Percentiles rank a stretch among this genome's conserved stretches.
These are phyloP conservation scores for Okapia johnstoni DNA, from an alignment of 2,113 vertebrate species.

Conservation along the genomic window DNA sequence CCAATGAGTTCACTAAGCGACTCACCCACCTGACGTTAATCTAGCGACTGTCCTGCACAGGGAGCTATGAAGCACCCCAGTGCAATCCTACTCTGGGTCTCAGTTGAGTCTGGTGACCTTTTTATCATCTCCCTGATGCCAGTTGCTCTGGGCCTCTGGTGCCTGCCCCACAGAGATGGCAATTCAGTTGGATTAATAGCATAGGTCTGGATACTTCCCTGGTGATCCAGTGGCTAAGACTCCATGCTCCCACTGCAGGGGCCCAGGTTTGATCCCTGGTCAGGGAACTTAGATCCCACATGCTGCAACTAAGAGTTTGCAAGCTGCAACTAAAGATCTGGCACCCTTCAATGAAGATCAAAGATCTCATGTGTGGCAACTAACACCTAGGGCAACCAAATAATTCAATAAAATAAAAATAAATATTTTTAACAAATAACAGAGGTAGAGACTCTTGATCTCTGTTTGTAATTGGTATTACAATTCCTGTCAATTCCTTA, in stretches of 20 bases:
- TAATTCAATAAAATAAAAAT: neutral
- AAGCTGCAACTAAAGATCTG: neutral
- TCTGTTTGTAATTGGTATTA: neutral
- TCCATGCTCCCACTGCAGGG: neutral
- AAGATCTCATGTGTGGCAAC: neutral
- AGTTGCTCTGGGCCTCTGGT: neutral
- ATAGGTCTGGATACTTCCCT: neutral
- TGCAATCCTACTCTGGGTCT: neutral
- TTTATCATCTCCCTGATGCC: neutral
- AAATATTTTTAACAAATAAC: neutral
- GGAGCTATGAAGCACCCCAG: neutral
- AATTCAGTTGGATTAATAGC: neutral
- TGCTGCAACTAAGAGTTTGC: neutral
- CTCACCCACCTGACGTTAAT: accelerated
- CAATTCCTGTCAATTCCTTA: neutral
- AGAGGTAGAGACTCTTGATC: neutral
- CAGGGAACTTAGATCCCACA: neutral
- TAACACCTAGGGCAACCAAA: neutral
- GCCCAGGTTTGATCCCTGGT: neutral
- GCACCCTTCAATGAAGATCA: neutral
- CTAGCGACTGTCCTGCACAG: neutral
- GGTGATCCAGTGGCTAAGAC: neutral
- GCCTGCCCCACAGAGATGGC: neutral
- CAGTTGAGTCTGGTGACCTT: neutral
- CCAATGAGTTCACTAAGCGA: neutral